Base-by-base conservation (phyloP, 2,888 invertebrate species). In the Acholoe squamosa region DNA sequence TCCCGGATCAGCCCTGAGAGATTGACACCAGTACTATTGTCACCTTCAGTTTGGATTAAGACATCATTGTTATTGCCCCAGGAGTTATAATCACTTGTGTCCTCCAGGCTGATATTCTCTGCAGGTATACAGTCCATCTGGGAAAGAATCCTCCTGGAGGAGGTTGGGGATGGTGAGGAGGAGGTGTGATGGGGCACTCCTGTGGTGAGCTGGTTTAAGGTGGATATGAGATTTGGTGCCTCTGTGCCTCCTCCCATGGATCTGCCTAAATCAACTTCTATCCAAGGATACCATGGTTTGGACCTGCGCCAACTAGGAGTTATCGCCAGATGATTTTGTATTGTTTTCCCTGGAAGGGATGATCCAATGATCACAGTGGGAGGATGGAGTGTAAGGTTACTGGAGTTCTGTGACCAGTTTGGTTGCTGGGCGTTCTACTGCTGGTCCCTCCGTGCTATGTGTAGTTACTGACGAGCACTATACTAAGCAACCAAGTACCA, bases 51-150 rank as follows among this genome's bases (percentile, higher is more conserved):
- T 1, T 14, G 76, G 12, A 76, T 0, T 28, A 16, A 31, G 76
- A 5, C 31, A 22, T 25, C 25, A 31, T 76, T 28, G 1, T 28
- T 0, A n/a, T 43, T 7, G 10, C 76, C 16, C 28, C n/a, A 76
- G 76, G 76, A 25, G 76, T 31, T 16, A n/a, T n/a, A 16, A 22
- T 43, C 43, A 43, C 43, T 10, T 43, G 3, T 3, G 3, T 80
- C 80, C 80, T 43, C 80, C 80, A 22, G 80, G 43, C 34, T 43
- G 19, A 28, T 71, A 71, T 31, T 31, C n/a, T n/a, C n/a, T 16
- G 34, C 33, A 80, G 80, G 80, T 5, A 43, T 80, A 34, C 80
- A 80, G n/a, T 80, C 80, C 80, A 76, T 76, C 28, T 28, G 31
- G 25, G 76, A 14, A 31, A 31, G 25, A 0, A 76, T n/a, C n/a